A percentile compares a stretch with the other conserved stretches of the same genome.
These are phyloP conservation scores for Thalpophila matura DNA, from an alignment of 2,888 invertebrate species.

Conservation along the genomic window DNA sequence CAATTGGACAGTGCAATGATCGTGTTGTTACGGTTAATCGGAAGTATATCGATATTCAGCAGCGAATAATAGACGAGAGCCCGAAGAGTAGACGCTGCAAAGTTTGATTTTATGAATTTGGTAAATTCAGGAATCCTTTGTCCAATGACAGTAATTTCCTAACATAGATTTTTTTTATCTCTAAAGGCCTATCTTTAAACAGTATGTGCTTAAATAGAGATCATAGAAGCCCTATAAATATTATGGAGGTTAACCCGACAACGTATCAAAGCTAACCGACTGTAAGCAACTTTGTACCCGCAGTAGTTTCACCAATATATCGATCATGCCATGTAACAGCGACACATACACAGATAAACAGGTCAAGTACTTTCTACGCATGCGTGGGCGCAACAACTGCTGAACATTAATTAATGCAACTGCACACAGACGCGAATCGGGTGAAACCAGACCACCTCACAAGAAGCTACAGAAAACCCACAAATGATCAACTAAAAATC, in stretches of 20 bases:
- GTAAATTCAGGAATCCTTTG: too few species aligned
- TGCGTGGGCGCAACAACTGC: conserved; percentile 81
- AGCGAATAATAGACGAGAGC: too few species aligned
- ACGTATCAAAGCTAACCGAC: neutral
- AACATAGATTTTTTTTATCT: neutral
- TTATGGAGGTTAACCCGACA: neutral
- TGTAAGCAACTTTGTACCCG: conserved; percentile 6
- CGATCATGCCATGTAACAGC: conserved; percentile 53
- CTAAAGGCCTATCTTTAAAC: too few species aligned
- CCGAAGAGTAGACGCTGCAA: too few species aligned
- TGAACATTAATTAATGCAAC: conserved; percentile 81
- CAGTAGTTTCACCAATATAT: conserved; percentile 59
- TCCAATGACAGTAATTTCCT: too few species aligned
- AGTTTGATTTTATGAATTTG: neutral
- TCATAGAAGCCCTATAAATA: neutral
- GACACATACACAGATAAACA: conserved; percentile 60
- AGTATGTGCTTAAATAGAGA: too few species aligned
- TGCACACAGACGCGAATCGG: conserved; percentile 66
- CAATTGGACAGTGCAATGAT: conserved; percentile 32
- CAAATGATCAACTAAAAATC: rapidly evolving
- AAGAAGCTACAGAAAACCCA: conserved; percentile 16
- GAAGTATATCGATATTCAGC: neutral
- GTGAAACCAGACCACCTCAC: conserved; percentile 45
- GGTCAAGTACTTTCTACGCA: conserved; percentile 69
- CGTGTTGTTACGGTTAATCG: conserved; percentile 17